Base-by-base conservation (phyloP, 2,888 invertebrate genomes). In the Melanargia galathea region DNA sequence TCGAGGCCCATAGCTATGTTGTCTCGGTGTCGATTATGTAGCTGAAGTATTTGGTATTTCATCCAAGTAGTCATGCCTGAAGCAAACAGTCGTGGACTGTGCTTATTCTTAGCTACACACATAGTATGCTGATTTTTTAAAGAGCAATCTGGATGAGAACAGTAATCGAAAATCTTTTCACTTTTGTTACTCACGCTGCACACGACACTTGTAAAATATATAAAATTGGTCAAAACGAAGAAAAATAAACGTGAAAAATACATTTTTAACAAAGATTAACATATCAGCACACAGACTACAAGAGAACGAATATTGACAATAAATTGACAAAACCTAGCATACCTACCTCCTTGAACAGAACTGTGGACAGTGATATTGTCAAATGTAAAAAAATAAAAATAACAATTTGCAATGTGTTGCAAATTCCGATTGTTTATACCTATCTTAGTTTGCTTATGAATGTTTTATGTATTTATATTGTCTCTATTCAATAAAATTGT, bases 61-160 rank as follows among this genome's bases (percentile, higher is more conserved):
- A 90, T 89, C 90, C 90, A 90, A 1, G 81, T 78, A 0, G 90
- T 90, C 83, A 91, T 86, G 0, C 90, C 90, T 2, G 89, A 86
- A 6, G 86, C 87, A 60, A 83, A 90, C 16, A 90, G 75, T 51
- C 88, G 76, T 0, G 84, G 74, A 61, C 89, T 90, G 22, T 83
- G 81, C 63, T 80, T 88, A 24, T 81, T 77, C 8, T 74, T 74
- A 0, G 87, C 86, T 10, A 80, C 70, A 61, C 90, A 91, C 76
- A 90, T 76, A 0, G 90, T 90, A 63, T 91, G 90, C 66, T 90
- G 90, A 63, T 87, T 84, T 71, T 79, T 79, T 63, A 90, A 52
- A 0, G 90, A 85, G 73, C 90, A 91, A 66, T 89, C 90, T 1
- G 90, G 90, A 66, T 91, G 90, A 5, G 71, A 64, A 60, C 90